Evolutionary conservation across 2,888 invertebrate species (phyloP).

Genomic region (Drosophila greeni): DNA sequence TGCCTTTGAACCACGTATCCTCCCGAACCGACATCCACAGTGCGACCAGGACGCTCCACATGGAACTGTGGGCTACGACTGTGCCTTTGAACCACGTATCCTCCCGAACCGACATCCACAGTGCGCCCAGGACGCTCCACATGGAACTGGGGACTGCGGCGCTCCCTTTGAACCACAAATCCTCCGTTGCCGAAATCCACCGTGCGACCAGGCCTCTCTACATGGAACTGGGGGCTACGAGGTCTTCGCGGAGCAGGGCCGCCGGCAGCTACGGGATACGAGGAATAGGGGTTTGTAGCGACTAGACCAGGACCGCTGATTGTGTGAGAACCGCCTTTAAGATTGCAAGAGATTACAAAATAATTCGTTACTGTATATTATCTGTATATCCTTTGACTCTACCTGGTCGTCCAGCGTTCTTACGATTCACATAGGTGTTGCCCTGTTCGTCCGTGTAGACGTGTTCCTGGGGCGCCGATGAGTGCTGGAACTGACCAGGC

Average conservation of each 20-base stretch:
- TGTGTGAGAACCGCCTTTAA: conserved; percentile 34
- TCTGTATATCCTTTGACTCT: neutral
- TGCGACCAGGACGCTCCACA: conserved; percentile 47
- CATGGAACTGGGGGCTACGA: conserved; percentile 36
- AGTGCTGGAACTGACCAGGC: conserved; percentile 46
- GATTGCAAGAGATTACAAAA: neutral
- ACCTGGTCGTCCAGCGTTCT: conserved; percentile 25
- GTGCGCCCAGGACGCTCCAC: conserved; percentile 51
- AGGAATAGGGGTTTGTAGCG: conserved; percentile 10
- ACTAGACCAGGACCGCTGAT: conserved; percentile 46
- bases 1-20: conserved; percentile 42
- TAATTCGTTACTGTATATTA: neutral
- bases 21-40: conserved; percentile 1
- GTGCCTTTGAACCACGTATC: conserved; percentile 28
- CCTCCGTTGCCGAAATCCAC: conserved; percentile 34
- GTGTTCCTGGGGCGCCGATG: conserved; percentile 27
- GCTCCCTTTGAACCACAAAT: conserved; percentile 27
- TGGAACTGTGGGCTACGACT: conserved; percentile 37
- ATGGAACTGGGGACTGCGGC: conserved; percentile 37
- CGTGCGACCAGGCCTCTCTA: conserved; percentile 49
- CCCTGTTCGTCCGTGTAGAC: conserved; percentile 48
- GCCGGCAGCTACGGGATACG: neutral
- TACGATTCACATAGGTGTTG: conserved; percentile 42
- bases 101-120: conserved; percentile 34
- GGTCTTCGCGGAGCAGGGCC: neutral